A percentile compares a stretch with the other conserved stretches of the same genome.
phyloP scores from a whole-genome alignment of 1,140 invertebrate genomes.

The Pogonomyrmex californicus region DNA sequence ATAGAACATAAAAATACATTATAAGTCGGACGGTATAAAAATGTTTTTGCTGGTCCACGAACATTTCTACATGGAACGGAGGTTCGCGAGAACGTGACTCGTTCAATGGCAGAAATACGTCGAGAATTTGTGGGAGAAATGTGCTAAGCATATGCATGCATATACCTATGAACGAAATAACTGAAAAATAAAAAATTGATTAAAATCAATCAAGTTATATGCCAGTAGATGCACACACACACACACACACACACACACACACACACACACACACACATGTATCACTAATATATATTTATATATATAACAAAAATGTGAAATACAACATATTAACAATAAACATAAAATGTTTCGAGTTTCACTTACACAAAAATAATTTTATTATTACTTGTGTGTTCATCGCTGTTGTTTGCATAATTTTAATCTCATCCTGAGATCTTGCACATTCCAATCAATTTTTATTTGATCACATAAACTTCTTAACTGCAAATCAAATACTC shows the following conservation, averaged over 20 bases:
- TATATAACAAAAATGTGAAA: conserved; percentile 6
- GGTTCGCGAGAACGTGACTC: too few species aligned
- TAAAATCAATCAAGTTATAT: conserved; percentile 1
- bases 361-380: conserved; percentile 14
- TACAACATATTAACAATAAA: not conserved
- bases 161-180: not conserved
- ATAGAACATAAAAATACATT: too few species aligned
- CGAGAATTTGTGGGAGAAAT: conserved; percentile 25
- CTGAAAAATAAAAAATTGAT: conserved; percentile 7
- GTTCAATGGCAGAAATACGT: conserved; percentile 58
- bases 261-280: too few species aligned
- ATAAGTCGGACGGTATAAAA: too few species aligned
- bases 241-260: too few species aligned
- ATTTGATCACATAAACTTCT: conserved; percentile 23
- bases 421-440: conserved; percentile 21
- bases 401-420: conserved; percentile 37
- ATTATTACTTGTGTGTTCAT: not conserved
- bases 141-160: not conserved
- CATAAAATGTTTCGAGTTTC: not conserved
- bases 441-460: conserved; percentile 9
- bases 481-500: conserved; percentile 37
- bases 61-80: too few species aligned
- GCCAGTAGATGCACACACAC: too few species aligned
- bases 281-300: too few species aligned
- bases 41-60: too few species aligned